Base-by-base conservation (phyloP, 2,888 invertebrate genomes). In the Cryptus viduatorius region DNA sequence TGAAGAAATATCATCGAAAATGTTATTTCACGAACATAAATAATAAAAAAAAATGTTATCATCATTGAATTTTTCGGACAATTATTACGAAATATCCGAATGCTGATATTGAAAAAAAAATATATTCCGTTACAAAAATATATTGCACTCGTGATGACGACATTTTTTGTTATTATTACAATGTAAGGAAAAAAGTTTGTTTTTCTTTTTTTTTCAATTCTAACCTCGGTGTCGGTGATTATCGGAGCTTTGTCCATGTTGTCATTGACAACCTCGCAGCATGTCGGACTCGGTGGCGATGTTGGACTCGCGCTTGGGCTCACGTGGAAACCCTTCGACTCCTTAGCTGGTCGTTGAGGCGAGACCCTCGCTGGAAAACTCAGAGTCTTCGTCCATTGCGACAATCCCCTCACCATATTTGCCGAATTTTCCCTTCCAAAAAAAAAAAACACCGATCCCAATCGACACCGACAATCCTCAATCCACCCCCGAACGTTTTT, bases 311-410 rank as follows among this genome's bases (percentile, higher is more conserved):
- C 90, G 94, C 95, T 93, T 92, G 94, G 91, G 94, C 95, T 91
- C 84, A 92, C 90, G 94, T 94, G 87, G 93, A 94, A 90, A 67
- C 86, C 90, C 79, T 93, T 93, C 19, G 90, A 94, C 93, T 97
- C 97, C 94, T 97, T 97, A 56, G 96, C 96, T 79, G 96, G 96
- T 65, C 97, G 96, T 93, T 97, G 97, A 16, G 97, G 97, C 83
- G 97, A 97, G 92, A 97, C 95, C 94, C 98, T 95, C 91, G 97
- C 96, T 85, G 98, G 98, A 94, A 98, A 98, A 95, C 97, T 98
- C 93, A 98, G 95, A 89, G 97, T 98, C 95, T 98, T 98, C 94
- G 97, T 98, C 98, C 98, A 98, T 95, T 97, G 97, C 85, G 97
- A 96, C 92, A 98, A 95, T 95, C 97, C 97, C 90, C 98, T 97